Conservation (phyloP, 2,888 invertebrate genomes). For the Drosophila vallismaia region DNA sequence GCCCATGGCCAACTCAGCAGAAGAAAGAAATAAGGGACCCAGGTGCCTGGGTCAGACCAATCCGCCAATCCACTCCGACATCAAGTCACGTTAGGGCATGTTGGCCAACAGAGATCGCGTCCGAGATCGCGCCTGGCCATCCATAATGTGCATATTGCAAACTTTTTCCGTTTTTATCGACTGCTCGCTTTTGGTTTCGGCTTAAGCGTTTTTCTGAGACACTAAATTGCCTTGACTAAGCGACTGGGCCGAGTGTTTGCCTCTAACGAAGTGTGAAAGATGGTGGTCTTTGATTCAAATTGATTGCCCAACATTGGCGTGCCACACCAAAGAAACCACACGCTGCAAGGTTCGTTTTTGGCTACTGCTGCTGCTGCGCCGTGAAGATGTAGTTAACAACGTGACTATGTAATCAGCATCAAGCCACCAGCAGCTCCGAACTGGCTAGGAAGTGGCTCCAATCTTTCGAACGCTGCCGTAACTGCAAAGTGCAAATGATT, state of each 20-base stretch:
- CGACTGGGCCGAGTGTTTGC: conserved; percentile 24
- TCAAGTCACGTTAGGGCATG: conserved; percentile 71
- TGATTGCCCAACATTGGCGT: conserved; percentile 74
- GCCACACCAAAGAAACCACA: conserved; percentile 46
- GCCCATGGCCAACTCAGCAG: conserved; percentile 31
- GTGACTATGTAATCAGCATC: conserved; percentile 75
- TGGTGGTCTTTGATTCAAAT: conserved; percentile 71
- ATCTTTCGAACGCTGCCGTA: conserved; percentile 35
- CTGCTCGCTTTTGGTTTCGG: conserved; percentile 53
- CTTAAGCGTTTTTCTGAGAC: conserved; percentile 49
- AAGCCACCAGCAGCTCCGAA: conserved; percentile 1
- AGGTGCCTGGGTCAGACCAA: conserved; percentile 68
- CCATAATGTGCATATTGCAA: conserved; percentile 76
- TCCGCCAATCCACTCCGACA: conserved; percentile 53
- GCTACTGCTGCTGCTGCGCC: conserved; percentile 53
- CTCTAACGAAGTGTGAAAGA: conserved; percentile 79
- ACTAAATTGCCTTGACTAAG: conserved; percentile 72
- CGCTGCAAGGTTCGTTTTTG: conserved; percentile 62
- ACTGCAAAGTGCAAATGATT: conserved; percentile 59
- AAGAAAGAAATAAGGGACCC: conserved; percentile 45
- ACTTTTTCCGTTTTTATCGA: conserved; percentile 52
- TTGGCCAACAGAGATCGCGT: conserved; percentile 44
- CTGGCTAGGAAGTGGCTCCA: conserved; percentile 67
- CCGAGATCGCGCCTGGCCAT: conserved; percentile 33
- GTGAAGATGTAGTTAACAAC: conserved; percentile 80